Base-by-base conservation (phyloP, 2,113 vertebrate genomes). In the Microtus montanus region DNA sequence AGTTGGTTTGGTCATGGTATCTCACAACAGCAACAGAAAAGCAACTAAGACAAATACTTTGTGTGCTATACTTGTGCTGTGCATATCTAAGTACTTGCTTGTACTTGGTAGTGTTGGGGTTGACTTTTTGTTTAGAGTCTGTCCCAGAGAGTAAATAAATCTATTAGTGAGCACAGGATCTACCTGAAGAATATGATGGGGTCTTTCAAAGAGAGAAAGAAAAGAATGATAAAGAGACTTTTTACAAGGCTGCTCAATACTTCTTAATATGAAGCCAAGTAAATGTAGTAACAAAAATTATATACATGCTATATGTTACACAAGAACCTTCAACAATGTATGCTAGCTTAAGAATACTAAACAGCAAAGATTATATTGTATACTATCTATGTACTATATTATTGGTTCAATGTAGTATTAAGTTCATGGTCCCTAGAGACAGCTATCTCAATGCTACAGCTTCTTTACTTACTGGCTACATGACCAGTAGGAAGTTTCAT, bases 241-340 rank as follows among this genome's bases (percentile, higher is more conserved):
- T 47, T 61, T 30, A 66, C 3, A 24, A 85, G 3, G 35, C 8
- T 66, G 64, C 6, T 61, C 64, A 64, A 80, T 89, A 84, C 7
- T 80, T 74, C 61, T n/a, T 38, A 94, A 89, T 24, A 89, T 6
- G 52, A 77, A 89, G 63, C 68, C 28, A 80, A 88, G 73, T 84
- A 52, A 74, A 77, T 17, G 75, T 1, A 75, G 58, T 92, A 71
- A 49, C 22, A 73, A 95, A 89, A 87, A 75, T 78, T 61, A n/a
- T 71, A 38, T 0, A 33, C 22, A 6, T 82, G 49, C 2, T 63
- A 49, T 15, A 61, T n/a, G 68, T 26, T 71, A 75, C 12, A 12
- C 14, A 78, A 4, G 5, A 10, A 24, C 20, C 88, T 78, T 78
- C 2, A 93, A 41, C 49, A 86, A 78, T 19, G 19, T 74, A 30